Evolutionary conservation across 1,140 invertebrate species (phyloP).

Genomic region (Aleiodes sp.): DNA sequence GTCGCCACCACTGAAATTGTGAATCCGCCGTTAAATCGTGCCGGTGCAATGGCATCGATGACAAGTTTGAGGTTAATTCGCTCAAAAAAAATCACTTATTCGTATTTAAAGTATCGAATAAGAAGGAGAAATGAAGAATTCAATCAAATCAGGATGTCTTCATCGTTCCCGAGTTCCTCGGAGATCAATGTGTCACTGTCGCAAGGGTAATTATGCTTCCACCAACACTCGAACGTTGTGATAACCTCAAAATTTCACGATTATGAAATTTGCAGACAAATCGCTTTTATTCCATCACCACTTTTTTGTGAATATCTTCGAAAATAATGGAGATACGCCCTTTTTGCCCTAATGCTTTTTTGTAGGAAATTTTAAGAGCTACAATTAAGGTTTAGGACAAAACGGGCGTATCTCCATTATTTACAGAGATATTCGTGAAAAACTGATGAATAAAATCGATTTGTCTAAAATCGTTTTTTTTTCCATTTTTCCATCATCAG

Average conservation of each 20-base stretch:
- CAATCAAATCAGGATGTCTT: background rate
- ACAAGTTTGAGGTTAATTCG: background rate
- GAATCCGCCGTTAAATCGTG: too few relatives aligned
- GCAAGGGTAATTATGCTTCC: background rate
- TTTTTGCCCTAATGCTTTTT: too few relatives aligned
- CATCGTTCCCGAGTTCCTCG: background rate
- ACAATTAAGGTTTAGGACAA: too few relatives aligned
- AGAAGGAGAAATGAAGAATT: background rate
- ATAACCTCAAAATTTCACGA: background rate
- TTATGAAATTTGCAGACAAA: too few relatives aligned
- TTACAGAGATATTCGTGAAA: too few relatives aligned
- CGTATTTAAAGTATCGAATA: background rate
- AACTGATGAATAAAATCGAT: too few relatives aligned
- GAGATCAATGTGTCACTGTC: background rate
- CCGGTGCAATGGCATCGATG: conserved; percentile 2
- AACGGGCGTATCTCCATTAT: too few relatives aligned
- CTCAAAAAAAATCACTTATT: background rate
- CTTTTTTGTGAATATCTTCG: background rate
- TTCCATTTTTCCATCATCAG: too few relatives aligned
- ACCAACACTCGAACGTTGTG: background rate
- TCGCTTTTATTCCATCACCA: background rate
- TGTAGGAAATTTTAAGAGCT: too few relatives aligned
- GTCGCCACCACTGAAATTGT: too few relatives aligned
- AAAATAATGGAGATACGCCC: background rate
- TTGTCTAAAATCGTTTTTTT: too few relatives aligned